Evolutionary conservation across 2,888 invertebrate genomes (phyloP), one percentile per base, ranked within the genome.

Genomic region (Cerceris ruficornis): DNA sequence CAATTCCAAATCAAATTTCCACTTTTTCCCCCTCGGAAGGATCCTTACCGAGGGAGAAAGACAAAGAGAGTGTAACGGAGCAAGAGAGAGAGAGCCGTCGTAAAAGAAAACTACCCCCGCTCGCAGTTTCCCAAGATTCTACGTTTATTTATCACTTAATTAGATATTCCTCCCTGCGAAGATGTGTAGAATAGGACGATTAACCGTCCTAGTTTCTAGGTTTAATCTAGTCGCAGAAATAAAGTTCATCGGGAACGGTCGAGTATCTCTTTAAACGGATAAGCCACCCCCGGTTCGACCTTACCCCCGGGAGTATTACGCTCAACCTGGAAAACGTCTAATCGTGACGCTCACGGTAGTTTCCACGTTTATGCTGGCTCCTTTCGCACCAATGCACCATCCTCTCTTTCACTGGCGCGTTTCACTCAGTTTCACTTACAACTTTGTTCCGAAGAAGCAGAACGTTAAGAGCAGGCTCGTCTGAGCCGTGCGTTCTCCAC

Each of bases 301-400:
- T 49, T 13, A 17, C 46, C 9, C 14, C 57, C 28, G 28, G 4
- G 64, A 61, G 82, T 60, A 75, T 71, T 80, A 76, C 70, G 68
- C 54, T 28, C 65, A 55, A 50, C 68, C 69, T 67, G 83, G 75
- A 62, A 79, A 75, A 75, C 41, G 83, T 80, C 82, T 82, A 79
- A 80, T 82, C 82, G 83, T 62, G 73, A 83, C 77, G 69, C 62
- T 83, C 28, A 61, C 28, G 70, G 50, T 50, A 57, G 75, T 80
- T 73, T 75, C 80, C 69, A 58, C 65, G 55, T 68, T 69, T 70
- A 68, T 59, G 54, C 57, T 41, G 57, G 42, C 46, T 65, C 64
- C 64, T 59, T 61, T 42, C 54, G 61, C 54, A 11, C 49, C 43
- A 66, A 67, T 65, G 43, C 57, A 43, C 15, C 8, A 59, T 49